Evolutionary conservation across 2,888 invertebrate genomes (phyloP), one percentile per base, ranked within the genome.

Genomic region (Eupeodes latifasciatus): DNA sequence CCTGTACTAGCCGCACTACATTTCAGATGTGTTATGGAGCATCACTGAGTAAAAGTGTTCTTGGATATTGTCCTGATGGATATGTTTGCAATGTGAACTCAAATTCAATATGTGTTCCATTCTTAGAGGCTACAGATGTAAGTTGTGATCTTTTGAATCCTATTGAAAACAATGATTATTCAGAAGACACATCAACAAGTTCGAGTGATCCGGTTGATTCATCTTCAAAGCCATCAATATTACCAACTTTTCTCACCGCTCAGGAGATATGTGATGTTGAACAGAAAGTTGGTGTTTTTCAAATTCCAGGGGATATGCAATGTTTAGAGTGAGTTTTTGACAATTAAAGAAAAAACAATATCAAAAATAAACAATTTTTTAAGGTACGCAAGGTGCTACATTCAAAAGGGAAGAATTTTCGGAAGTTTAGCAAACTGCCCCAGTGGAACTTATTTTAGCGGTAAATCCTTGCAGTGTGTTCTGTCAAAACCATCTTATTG

Each of bases 11-110:
- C 71, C 91, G 92, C 0, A 80, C 89, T 4, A 91, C 90, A 40
- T 93, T 92, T 14, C 92, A 91, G 55, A 91, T 92, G 92, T 93
- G 93, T 85, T 92, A 92, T 19, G 93, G 93, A 10, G 91, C 92
- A 34, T 69, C 86, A 0, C 90, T 89, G 14, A 91, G 93, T 7
- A 90, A 88, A 5, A 92, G 92, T 12, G 75, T 90, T 44, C 79
- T 90, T 27, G 92, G 92, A 19, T 89, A 89, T 47, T 93, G 93
- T 53, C 93, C 93, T 0, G 7, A 69, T 4, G 91, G 90, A 10
- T 90, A 80, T 19, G 85, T 92, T 4, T 93, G 93, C 49, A 91
- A 93, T 89, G 92, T 92, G 36, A 77, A 14, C 16, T 91, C 90
- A 76, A 91, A 91, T 89, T 53, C 71, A 6, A 78, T 93, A 47